Conservation (phyloP, 2,797 vertebrate genomes). For the Capromys pilorides region DNA sequence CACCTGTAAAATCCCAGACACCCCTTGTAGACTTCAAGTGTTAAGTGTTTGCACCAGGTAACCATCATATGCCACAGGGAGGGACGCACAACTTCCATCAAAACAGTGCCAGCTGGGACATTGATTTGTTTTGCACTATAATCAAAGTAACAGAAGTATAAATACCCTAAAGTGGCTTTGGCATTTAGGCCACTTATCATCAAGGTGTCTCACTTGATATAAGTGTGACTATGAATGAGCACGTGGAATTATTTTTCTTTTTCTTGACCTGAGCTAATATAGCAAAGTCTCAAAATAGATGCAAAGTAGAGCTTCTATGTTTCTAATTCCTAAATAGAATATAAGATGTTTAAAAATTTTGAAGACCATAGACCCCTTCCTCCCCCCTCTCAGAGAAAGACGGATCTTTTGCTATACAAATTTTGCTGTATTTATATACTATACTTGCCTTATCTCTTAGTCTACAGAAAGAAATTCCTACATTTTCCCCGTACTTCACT, state of each 20-base stretch:
- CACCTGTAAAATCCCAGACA: background rate
- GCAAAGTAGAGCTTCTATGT: background rate
- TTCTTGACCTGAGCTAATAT: constrained; percentile 25
- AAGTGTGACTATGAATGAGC: background rate
- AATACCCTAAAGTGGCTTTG: background rate
- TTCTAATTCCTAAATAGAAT: constrained; percentile 24
- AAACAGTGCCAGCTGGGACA: background rate
- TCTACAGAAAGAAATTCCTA: background rate
- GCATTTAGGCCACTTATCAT: background rate
- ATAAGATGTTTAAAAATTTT: background rate
- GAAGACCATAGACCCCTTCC: background rate
- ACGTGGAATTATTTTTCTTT: background rate
- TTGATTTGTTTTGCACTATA: background rate
- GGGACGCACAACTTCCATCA: background rate
- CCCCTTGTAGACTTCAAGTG: background rate
- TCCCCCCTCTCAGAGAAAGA: background rate
- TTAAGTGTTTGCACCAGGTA: background rate
- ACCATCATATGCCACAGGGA: background rate
- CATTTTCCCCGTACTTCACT: background rate
- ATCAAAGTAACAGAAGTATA: background rate
- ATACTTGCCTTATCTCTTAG: background rate
- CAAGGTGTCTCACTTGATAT: background rate
- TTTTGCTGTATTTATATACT: background rate
- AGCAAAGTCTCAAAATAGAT: background rate
- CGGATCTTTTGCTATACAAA: background rate